phyloP scores from a whole-genome alignment of 1,140 invertebrate genomes.

The Micrasema longulum region DNA sequence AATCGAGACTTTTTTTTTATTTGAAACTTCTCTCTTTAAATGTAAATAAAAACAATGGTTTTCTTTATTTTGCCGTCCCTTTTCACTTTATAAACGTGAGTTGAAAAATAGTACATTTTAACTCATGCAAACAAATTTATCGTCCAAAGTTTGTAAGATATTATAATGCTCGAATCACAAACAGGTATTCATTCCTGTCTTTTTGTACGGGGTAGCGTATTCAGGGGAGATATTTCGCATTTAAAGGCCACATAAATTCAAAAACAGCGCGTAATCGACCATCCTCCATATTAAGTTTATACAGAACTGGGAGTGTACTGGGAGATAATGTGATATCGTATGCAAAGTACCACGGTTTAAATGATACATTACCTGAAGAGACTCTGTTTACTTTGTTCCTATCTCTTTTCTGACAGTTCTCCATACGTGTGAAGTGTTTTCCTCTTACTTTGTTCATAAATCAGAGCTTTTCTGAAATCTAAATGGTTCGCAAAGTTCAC shows the following conservation, averaged over 20 bases:
- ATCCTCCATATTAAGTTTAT: conserved; percentile 3
- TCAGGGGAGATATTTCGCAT: conserved; percentile 15
- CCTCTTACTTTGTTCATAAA: conserved; percentile 40
- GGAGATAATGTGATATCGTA: conserved; percentile 35
- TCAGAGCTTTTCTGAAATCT: conserved; percentile 34
- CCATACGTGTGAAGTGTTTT: conserved; percentile 36
- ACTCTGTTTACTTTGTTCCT: conserved; percentile 33
- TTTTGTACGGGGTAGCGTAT: conserved; percentile 16
- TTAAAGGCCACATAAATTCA: conserved; percentile 31
- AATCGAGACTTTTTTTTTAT: too few relatives aligned
- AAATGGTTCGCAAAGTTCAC: conserved; percentile 41
- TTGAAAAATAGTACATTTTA: background rate
- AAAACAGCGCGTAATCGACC: conserved; percentile 34
- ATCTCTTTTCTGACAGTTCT: conserved; percentile 29
- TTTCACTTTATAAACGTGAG: too few relatives aligned
- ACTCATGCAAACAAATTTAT: conserved; percentile 6
- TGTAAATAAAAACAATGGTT: too few relatives aligned
- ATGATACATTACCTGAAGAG: conserved; percentile 41
- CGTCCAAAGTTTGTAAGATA: conserved; percentile 11
- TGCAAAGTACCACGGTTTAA: conserved; percentile 36
- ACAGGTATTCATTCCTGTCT: conserved; percentile 17
- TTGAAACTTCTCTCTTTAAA: too few relatives aligned
- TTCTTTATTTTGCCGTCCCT: too few relatives aligned
- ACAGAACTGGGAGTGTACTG: conserved; percentile 32
- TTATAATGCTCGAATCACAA: conserved; percentile 10